A percentile compares a stretch with the other conserved stretches of the same genome.
Conservation (phyloP, 2,888 invertebrate species). For the Sphaeridia pumilis region DNA sequence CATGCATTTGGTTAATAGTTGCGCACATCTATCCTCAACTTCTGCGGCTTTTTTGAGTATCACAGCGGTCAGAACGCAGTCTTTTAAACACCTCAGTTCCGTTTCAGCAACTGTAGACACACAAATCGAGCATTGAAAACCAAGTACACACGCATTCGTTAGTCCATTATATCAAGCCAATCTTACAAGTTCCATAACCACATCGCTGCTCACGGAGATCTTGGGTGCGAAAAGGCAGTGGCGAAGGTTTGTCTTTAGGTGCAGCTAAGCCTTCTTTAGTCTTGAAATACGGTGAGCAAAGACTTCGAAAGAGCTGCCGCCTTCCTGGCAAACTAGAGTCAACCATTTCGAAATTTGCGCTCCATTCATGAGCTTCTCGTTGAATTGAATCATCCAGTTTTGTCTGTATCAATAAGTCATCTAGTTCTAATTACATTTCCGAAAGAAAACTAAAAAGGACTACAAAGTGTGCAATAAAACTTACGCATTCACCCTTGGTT, state of each 20-base stretch:
- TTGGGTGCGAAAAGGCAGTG: constrained; percentile 4
- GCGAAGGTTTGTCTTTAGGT: neutral
- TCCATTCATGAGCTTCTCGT: neutral
- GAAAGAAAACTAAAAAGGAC: too few species aligned
- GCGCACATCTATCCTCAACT: constrained; percentile 4
- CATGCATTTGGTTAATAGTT: constrained; percentile 1
- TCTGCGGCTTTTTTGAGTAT: neutral
- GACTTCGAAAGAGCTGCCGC: neutral
- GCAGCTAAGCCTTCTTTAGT: constrained; percentile 1
- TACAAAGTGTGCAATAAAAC: neutral
- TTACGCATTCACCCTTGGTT: constrained; percentile 5
- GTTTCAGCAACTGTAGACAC: neutral
- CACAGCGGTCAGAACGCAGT: constrained; percentile 3
- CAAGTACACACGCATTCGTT: neutral
- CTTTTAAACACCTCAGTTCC: constrained; percentile 5
- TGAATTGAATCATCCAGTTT: neutral
- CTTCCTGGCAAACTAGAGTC: constrained; percentile 1
- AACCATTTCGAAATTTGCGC: neutral
- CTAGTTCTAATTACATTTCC: neutral
- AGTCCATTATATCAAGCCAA: neutral
- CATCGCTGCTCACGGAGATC: neutral
- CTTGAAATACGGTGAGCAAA: constrained; percentile 9
- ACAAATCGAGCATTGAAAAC: neutral
- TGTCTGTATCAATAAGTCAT: neutral
- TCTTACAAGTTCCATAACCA: too few species aligned